Base-by-base conservation (phyloP, 2,797 vertebrate genomes). In the Pangasius krempfi region DNA sequence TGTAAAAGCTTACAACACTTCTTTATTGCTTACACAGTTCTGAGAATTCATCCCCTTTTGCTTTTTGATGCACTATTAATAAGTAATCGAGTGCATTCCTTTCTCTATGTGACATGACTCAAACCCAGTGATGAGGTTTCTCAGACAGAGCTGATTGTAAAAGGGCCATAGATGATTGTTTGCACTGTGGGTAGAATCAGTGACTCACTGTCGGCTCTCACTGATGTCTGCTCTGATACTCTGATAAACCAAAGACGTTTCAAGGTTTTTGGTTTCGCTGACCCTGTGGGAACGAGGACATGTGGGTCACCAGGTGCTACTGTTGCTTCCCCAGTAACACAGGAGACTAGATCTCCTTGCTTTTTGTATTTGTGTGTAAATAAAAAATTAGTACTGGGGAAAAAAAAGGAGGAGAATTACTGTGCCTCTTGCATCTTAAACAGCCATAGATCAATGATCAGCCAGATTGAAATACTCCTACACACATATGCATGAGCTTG, bases 381-480 rank as follows among this genome's bases (percentile, higher is more conserved):
- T 62, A 62, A 25, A 82, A 82, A 82, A 44, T 16, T 33, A 84
- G 16, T 30, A 30, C 27, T 18, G 27, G 37, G 25, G 13, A 37
- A 14, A 82, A 62, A 62, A 27, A n/a, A 64, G 60, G 60, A 84
- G 27, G 14, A 40, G 80, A 66, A 50, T 30, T 25, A 50, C 56
- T 25, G 56, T 40, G 33, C 12, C 25, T 47, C 44, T 47, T 66
- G 50, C 8, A 50, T 68, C 62, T 70, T 44, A 70, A 81, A 70
- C 64, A 80, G 87, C 92, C 87, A 93, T 91, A 87, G 88, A 91
- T 92, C 91, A 88, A 88, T 90, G 88, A 90, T 86, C 90, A 90
- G 58, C 88, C 70, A 66, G 76, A 92, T 89, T 87, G 75, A 85
- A 86, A 82, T 62, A 86, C 33, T 90, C 76, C 83, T 62, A 79